These are phyloP conservation scores for Sphaeramia orbicularis DNA, from an alignment of 2,797 vertebrate genomes.

Conservation along the genomic window DNA sequence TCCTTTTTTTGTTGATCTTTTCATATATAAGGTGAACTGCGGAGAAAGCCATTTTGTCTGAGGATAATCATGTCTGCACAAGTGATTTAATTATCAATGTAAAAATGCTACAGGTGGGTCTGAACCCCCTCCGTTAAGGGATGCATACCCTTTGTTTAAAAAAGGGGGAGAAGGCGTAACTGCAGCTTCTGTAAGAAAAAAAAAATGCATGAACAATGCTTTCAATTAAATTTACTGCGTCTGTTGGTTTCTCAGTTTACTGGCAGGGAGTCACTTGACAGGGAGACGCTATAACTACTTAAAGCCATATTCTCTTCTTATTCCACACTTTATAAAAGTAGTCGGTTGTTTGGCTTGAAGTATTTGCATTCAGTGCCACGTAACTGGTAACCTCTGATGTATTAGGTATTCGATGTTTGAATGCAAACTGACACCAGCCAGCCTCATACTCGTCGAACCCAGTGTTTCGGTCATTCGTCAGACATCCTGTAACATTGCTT, in stretches of 20 bases:
- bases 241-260: constrained; percentile 68
- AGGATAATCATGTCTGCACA: constrained; percentile 27
- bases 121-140: constrained; percentile 22
- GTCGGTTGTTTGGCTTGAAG: constrained; percentile 51
- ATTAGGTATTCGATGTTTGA: constrained; percentile 32
- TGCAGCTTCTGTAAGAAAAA: constrained; percentile 3
- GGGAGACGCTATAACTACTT: constrained; percentile 74
- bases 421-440: constrained; percentile 47
- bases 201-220: constrained; percentile 31
- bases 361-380: constrained; percentile 37
- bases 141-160: background rate
- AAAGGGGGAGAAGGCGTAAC: constrained; percentile 10
- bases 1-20: constrained; percentile 11
- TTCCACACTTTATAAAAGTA: constrained; percentile 70
- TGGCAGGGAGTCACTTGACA: constrained; percentile 72
- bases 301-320: constrained; percentile 85
- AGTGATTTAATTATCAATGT: constrained; percentile 30
- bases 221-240: constrained; percentile 42
- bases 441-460: constrained; percentile 29
- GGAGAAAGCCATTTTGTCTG: constrained; percentile 70
- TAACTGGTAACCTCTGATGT: constrained; percentile 11
- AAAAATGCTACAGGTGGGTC: constrained; percentile 28
- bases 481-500: constrained; percentile 33
- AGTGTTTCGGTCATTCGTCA: constrained; percentile 27
- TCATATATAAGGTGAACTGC: constrained; percentile 26